These are phyloP conservation scores for Petrocephalus zakoni DNA, from an alignment of 2,113 vertebrate species.

Conservation along the genomic window DNA sequence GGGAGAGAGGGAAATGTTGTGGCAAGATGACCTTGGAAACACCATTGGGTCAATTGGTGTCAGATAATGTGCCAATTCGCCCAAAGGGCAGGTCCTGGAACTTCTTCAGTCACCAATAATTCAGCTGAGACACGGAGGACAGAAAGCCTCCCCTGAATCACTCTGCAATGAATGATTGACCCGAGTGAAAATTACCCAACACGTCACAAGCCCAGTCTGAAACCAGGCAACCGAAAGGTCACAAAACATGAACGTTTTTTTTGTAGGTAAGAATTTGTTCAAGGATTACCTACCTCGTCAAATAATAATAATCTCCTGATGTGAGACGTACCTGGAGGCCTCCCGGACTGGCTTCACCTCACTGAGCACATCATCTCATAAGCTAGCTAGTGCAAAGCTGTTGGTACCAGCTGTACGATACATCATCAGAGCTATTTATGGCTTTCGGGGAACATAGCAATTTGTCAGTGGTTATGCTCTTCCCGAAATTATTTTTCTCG, in stretches of 20 bases:
- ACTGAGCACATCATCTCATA: background rate
- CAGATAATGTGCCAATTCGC: conserved; percentile 54
- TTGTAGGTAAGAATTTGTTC: background rate
- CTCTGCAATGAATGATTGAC: conserved; percentile 40
- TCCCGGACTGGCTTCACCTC: background rate
- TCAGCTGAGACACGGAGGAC: conserved; percentile 41
- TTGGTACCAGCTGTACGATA: background rate
- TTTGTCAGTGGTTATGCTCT: conserved; percentile 46
- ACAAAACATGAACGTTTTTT: background rate
- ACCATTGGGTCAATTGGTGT: conserved; percentile 64
- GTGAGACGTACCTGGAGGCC: background rate
- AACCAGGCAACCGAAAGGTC: background rate
- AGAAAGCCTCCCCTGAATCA: conserved; percentile 41
- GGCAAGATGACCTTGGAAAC: conserved; percentile 58
- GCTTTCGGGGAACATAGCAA: conserved; percentile 43
- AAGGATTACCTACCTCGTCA: background rate
- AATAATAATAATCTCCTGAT: background rate
- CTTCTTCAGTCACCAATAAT: conserved; percentile 55
- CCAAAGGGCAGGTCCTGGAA: conserved; percentile 47
- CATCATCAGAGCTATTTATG: conserved; percentile 23
- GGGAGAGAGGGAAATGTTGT: conserved; percentile 51
- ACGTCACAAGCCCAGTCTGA: background rate
- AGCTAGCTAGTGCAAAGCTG: background rate
- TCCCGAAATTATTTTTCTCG: conserved; percentile 26
- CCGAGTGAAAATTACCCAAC: conserved; percentile 19